Conservation (phyloP, 2,888 invertebrate species). For the Gastrophysa polygoni region DNA sequence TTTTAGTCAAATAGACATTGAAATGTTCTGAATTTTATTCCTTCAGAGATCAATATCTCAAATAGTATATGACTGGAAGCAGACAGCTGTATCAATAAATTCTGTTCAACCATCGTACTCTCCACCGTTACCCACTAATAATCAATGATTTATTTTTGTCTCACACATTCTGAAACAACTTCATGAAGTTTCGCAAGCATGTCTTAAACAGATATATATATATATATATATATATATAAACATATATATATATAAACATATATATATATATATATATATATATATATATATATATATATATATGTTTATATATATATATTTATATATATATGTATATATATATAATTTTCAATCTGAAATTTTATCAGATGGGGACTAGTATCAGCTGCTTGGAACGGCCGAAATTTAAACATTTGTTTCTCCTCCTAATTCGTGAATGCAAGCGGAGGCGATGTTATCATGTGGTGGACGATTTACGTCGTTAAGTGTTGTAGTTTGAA, state of each 20-base stretch:
- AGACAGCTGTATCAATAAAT: slow-evolving; percentile 35
- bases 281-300: not conserved
- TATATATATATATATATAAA: not conserved
- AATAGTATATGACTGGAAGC: slow-evolving; percentile 19
- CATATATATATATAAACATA: not conserved
- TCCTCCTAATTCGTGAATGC: slow-evolving; percentile 37
- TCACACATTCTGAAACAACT: not conserved
- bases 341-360: slow-evolving; percentile 34
- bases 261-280: not conserved
- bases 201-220: not conserved
- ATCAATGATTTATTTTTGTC: not conserved
- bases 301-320: not conserved
- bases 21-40: slow-evolving; percentile 35
- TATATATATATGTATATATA: not conserved
- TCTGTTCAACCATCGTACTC: slow-evolving; percentile 15
- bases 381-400: slow-evolving; percentile 37
- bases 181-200: not conserved
- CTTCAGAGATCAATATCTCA: slow-evolving; percentile 25
- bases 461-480: not conserved
- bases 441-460: slow-evolving; percentile 31
- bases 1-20: slow-evolving; percentile 29
- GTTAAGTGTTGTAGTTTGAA: slow-evolving; percentile 3
- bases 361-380: slow-evolving; percentile 37
- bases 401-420: slow-evolving; percentile 42
- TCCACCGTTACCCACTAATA: not conserved